phyloP scores from a whole-genome alignment of 2,113 vertebrate species.

The Tupaia chinensis region DNA sequence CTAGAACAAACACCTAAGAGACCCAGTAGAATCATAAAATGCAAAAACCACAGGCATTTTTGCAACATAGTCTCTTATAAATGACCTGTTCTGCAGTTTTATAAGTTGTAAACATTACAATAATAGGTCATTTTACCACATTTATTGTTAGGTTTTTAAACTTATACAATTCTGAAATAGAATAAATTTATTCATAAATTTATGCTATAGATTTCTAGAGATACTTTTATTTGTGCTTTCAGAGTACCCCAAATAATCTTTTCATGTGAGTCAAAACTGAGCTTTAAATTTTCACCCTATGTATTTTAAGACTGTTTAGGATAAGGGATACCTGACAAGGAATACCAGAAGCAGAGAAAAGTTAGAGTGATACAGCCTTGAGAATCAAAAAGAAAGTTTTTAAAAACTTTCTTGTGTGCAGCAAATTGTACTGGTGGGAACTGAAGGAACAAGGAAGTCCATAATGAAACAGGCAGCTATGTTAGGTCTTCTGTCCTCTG shows the following conservation, averaged over 20 bases:
- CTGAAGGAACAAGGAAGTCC: not conserved
- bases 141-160: conserved; percentile 29
- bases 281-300: conserved; percentile 11
- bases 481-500: not conserved
- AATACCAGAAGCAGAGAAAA: not conserved
- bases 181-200: conserved; percentile 49
- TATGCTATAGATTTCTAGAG: not conserved
- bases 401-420: not conserved
- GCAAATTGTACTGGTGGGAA: not conserved
- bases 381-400: not conserved
- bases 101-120: conserved; percentile 66
- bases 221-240: conserved; percentile 25
- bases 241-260: not conserved
- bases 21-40: conserved; percentile 69
- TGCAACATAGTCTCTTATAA: conserved; percentile 59
- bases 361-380: not conserved
- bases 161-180: conserved; percentile 29
- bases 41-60: conserved; percentile 24
- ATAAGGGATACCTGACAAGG: not conserved
- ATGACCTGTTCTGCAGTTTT: conserved; percentile 40
- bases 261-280: conserved; percentile 7
- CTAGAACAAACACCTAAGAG: conserved; percentile 60
- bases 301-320: not conserved
- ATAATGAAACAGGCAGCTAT: not conserved
- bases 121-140: conserved; percentile 54